Base-by-base conservation (phyloP, 2,797 vertebrate genomes). In the Danio jaintianensis region DNA sequence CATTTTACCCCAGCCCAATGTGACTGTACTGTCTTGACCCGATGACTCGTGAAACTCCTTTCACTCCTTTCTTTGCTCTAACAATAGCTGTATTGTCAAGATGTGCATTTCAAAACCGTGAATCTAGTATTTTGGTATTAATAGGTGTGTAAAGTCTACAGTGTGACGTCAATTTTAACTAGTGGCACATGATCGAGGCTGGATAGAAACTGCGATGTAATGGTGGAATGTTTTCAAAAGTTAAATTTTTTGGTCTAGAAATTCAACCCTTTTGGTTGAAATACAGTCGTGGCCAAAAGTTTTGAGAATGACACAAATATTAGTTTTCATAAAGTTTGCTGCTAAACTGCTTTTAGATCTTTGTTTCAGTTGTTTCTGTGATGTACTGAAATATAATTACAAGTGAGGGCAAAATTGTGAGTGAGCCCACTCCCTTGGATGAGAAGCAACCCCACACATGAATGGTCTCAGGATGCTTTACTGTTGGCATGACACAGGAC, bases 191-290 rank as follows among this genome's bases (percentile, higher is more conserved):
- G 56, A 61, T 1, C 6, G 56, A 20, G 6, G 15, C 7, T 61
- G 56, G 71, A 36, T 61, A 36, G 20, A 74, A 59, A 74, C 43
- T 38, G 12, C 43, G 42, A 74, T 61, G 56, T 74, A 72, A 72
- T 45, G 40, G 2, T n/a, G n/a, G n/a, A n/a, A 7, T 40, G 4
- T 6, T 40, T 12, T 55, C 42, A 47, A 11, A 22, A 22, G 7
- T 13, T 22, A 50, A 10, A 7, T 16, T 73, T 36, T 45, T 36
- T 18, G 5, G 18, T 72, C 13, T 70, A 40, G 53, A 42, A 42
- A 22, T 72, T 58, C n/a, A n/a, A n/a, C 13, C 40, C n/a, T 10
- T 40, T 58, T 29, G 12, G 20, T 4, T 72, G 7, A 58, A 72
- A 58, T 29, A n/a, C n/a, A n/a, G n/a, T n/a, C n/a, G n/a, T n/a